Percentiles rank a stretch among this genome's conserved stretches.
Conservation (phyloP, 1,140 invertebrate species). For the Psix sp. region DNA sequence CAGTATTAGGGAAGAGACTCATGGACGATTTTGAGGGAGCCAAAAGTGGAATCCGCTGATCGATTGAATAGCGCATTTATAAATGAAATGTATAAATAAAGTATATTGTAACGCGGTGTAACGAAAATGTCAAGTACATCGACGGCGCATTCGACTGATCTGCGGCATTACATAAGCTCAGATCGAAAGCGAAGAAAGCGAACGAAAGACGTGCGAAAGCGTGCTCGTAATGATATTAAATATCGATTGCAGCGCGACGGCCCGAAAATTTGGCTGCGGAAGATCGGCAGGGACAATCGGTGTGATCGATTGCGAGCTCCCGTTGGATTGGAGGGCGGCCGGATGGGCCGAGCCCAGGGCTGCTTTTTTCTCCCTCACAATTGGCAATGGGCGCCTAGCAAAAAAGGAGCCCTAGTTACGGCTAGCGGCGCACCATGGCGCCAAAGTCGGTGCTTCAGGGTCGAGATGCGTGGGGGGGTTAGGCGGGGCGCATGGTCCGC, state of each 20-base stretch:
- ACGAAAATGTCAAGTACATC: no score
- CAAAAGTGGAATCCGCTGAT: no score
- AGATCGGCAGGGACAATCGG: background rate
- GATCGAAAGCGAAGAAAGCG: background rate
- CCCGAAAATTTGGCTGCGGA: background rate
- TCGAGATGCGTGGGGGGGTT: conserved; percentile 60
- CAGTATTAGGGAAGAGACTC: no score
- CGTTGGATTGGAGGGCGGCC: background rate
- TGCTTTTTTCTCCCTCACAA: conserved; percentile 28
- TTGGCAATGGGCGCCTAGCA: conserved; percentile 34
- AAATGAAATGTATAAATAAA: no score
- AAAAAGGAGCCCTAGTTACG: conserved; percentile 54
- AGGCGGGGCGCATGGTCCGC: conserved; percentile 65
- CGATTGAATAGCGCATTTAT: no score
- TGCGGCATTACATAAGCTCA: no score
- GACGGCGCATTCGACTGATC: no score
- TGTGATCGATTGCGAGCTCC: background rate
- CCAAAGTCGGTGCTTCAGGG: conserved; percentile 58
- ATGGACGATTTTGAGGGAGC: no score
- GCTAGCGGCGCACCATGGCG: conserved; percentile 50
- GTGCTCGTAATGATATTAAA: conserved; percentile 38
- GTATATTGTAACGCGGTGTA: no score
- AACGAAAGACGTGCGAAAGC: background rate
- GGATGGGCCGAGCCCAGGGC: conserved; percentile 6
- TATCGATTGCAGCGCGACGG: conserved; percentile 17